Evolutionary conservation across 2,888 invertebrate species (phyloP), one percentile per base, ranked within the genome.

Genomic region (Trimorus sp.): DNA sequence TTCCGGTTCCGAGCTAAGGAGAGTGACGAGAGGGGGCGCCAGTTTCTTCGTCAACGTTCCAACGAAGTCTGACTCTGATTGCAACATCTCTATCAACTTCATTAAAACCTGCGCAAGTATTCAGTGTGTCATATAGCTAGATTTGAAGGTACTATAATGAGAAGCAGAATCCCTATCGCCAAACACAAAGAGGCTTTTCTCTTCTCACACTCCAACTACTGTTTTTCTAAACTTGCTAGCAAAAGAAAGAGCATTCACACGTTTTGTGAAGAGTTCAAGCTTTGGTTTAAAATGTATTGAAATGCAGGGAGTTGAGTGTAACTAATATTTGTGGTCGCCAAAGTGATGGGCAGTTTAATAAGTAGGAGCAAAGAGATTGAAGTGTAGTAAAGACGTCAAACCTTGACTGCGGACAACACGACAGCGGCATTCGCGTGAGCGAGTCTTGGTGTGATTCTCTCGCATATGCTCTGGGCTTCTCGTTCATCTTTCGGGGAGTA

Each of bases 341-440:
- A n/a, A 26, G 4, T 26, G 4, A 26, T 1, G 26, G 26, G 4
- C 26, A 26, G 26, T 26, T 4, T 1, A 26, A 1, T 26, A 26
- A 26, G 4, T 26, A 4, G 26, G 4, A 4, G 4, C 26, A 26
- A 26, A 26, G 26, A 26, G 26, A 26, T 26, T 26, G 26, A 26
- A 26, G 26, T 26, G 26, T 26, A 26, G 4, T 26, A 26, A 26
- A 26, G 26, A 26, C 4, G 26, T 26, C 26, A 15, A 4, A 97
- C 97, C 94, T 99, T 99, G 42, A 99, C 99, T 66, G 99, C 99
- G 26, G 99, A 99, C 0, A 99, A 93, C 0, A 99, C 99, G 36
- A 99, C 99, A 7, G 99, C 99, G 1, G 99, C 99, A 92, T 99
- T 99, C 3, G 99, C 99, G 92, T 99, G 99, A 6, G 99, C 99